phyloP scores from a whole-genome alignment of 2,888 invertebrate species.

The Andrena haemorrhoa region DNA sequence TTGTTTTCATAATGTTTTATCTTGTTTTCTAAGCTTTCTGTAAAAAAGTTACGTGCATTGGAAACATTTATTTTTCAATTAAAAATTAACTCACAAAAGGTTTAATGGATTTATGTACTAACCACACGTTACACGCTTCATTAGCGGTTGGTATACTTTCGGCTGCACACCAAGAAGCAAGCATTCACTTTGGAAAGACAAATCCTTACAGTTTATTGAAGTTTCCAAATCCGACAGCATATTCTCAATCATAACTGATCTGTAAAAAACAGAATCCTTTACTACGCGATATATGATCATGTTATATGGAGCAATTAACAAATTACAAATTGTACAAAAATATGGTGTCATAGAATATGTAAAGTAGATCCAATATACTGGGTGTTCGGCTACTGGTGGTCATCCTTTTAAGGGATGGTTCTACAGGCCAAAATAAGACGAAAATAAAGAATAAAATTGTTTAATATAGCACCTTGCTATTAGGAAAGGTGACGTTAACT shows the following conservation, averaged over 20 bases:
- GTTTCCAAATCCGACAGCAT: constrained; percentile 86
- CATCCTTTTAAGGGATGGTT: no score
- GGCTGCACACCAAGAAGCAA: constrained; percentile 89
- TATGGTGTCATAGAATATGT: no score
- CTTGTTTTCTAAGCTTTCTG: constrained; percentile 93
- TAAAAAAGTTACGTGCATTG: constrained; percentile 77
- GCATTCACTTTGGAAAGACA: constrained; percentile 86
- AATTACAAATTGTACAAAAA: no score
- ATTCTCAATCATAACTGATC: constrained; percentile 86
- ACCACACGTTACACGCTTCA: constrained; percentile 93
- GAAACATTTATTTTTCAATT: neutral
- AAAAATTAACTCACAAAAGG: constrained; percentile 28
- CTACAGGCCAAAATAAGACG: no score
- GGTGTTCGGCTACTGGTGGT: no score
- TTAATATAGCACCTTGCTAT: no score
- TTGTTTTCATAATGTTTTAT: constrained; percentile 92
- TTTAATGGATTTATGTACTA: constrained; percentile 81
- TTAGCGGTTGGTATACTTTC: constrained; percentile 90
- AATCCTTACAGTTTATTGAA: constrained; percentile 71
- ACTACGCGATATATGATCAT: neutral
- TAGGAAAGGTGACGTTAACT: no score
- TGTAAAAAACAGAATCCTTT: constrained; percentile 78
- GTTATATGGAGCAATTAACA: no score
- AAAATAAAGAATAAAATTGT: no score
- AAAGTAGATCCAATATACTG: no score